phyloP scores from a whole-genome alignment of 2,888 invertebrate genomes.

The Opisthograptis luteolata region DNA sequence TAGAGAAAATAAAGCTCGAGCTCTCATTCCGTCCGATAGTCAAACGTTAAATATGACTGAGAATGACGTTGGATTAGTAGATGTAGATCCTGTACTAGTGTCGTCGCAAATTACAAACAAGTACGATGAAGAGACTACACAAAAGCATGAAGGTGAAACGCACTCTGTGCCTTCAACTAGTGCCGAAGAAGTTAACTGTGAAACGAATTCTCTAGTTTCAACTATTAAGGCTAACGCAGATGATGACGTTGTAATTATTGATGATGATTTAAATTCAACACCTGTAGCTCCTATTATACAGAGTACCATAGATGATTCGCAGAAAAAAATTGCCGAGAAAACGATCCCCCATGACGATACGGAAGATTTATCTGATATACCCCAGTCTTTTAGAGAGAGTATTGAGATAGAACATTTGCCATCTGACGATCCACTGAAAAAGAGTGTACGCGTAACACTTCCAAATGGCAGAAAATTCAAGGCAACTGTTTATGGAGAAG shows the following conservation, averaged over 20 bases:
- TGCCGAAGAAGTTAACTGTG: too few species aligned
- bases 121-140: neutral
- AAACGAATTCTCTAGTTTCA: neutral
- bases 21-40: neutral
- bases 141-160: neutral
- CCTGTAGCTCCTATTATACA: neutral
- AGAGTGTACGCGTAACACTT: slow-evolving; percentile 57
- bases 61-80: neutral
- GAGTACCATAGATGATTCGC: neutral
- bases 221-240: slow-evolving; percentile 23
- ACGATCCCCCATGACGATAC: neutral
- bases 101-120: neutral
- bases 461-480: slow-evolving; percentile 63
- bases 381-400: slow-evolving; percentile 43
- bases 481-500: slow-evolving; percentile 63
- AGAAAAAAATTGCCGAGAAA: neutral
- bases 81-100: too few species aligned
- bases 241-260: slow-evolving; percentile 31
- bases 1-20: neutral
- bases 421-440: slow-evolving; percentile 46
- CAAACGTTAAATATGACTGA: neutral
- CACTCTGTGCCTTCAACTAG: slow-evolving; percentile 5
- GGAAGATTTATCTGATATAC: slow-evolving; percentile 19
- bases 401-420: slow-evolving; percentile 56
- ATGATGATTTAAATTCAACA: slow-evolving; percentile 4